A percentile compares a stretch with the other conserved stretches of the same genome.
Conservation (phyloP, 2,888 invertebrate species). For the Steinernema scapterisci region DNA sequence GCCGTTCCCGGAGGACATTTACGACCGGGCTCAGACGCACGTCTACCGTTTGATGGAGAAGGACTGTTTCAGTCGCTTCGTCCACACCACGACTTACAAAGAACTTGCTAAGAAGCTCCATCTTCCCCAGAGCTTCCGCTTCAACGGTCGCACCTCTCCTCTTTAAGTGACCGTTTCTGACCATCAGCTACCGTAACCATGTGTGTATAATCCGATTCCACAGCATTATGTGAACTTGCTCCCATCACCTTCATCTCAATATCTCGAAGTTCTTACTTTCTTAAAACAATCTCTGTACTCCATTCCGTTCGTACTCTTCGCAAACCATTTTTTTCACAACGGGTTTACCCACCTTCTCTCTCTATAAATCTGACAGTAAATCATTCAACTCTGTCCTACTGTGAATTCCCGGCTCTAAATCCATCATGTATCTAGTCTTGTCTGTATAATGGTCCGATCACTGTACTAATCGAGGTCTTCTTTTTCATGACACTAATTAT, state of each 20-base stretch:
- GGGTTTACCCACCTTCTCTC: too few species aligned
- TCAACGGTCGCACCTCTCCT: conserved; percentile 50
- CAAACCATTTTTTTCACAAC: too few species aligned
- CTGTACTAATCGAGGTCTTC: too few species aligned
- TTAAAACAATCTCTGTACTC: too few species aligned
- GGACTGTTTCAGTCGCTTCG: conserved; percentile 61
- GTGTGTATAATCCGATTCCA: not conserved
- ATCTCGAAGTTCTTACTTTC: not conserved
- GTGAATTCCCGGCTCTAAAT: too few species aligned
- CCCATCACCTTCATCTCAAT: not conserved
- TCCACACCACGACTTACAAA: conserved; percentile 56
- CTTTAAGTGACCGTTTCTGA: not conserved
- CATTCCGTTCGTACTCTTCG: too few species aligned
- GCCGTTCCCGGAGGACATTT: conserved; percentile 55
- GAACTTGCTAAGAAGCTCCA: conserved; percentile 56
- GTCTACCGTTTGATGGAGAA: conserved; percentile 60
- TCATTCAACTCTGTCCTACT: too few species aligned
- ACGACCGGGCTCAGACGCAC: conserved; percentile 56
- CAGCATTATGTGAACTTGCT: not conserved
- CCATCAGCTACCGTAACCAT: not conserved
- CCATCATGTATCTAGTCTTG: too few species aligned
- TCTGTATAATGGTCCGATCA: too few species aligned
- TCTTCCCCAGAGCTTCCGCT: conserved; percentile 57
- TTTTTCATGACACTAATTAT: too few species aligned
- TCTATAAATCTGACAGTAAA: too few species aligned